phyloP scores from a whole-genome alignment of 2,113 vertebrate species.

The Colius striatus region DNA sequence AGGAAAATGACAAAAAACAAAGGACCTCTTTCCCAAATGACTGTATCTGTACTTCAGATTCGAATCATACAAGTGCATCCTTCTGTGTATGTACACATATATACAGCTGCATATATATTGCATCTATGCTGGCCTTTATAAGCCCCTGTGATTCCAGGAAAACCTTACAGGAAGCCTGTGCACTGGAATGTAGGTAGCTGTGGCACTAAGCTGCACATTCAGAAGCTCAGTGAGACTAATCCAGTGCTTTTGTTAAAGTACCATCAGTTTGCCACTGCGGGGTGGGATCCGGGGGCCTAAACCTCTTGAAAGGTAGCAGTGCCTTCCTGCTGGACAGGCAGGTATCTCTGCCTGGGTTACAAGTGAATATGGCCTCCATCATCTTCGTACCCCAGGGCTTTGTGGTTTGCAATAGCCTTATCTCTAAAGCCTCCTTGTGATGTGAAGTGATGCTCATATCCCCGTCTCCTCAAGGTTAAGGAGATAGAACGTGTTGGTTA shows the following conservation, averaged over 20 bases:
- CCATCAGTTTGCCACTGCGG: fast-evolving
- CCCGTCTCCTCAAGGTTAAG: neutral
- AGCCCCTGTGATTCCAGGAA: neutral
- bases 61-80: neutral
- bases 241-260: neutral
- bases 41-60: neutral
- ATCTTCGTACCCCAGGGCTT: neutral
- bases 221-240: neutral
- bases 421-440: neutral
- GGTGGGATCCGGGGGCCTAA: neutral
- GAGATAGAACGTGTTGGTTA: neutral
- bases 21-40: neutral
- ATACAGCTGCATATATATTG: neutral
- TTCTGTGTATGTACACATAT: neutral
- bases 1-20: neutral
- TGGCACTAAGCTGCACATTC: neutral
- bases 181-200: neutral
- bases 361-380: neutral
- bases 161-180: neutral
- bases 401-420: neutral
- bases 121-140: neutral
- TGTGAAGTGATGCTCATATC: neutral
- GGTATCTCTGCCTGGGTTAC: neutral
- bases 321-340: neutral
- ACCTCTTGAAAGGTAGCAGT: neutral